A percentile compares a stretch with the other conserved stretches of the same genome.
Evolutionary conservation across 2,797 vertebrate genomes (phyloP).

Genomic region (Danionella dracula): DNA sequence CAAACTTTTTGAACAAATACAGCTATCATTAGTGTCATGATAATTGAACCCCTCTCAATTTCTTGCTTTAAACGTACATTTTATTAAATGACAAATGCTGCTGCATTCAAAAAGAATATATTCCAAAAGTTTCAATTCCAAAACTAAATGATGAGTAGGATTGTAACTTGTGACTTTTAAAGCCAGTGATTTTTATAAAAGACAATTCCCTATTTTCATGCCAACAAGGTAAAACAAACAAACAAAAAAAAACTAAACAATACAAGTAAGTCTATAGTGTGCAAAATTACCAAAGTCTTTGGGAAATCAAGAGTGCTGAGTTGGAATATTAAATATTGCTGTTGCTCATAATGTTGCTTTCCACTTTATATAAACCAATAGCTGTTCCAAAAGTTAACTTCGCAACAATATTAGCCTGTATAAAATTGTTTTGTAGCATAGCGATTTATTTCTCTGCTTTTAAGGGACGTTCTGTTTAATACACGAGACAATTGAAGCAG

Average conservation of each 20-base stretch:
- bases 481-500: background rate
- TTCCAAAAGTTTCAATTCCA: too few relatives aligned
- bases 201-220: background rate
- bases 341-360: background rate
- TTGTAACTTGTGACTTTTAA: too few relatives aligned
- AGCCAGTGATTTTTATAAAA: too few relatives aligned
- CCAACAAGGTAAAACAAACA: too few relatives aligned
- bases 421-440: background rate
- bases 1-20: constrained; percentile 10
- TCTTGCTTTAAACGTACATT: constrained; percentile 12
- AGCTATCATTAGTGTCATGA: constrained; percentile 21
- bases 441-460: constrained; percentile 2
- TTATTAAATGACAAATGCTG: too few relatives aligned
- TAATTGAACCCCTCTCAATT: constrained; percentile 30
- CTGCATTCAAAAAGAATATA: too few relatives aligned
- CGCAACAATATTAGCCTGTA: background rate
- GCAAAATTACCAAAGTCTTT: background rate
- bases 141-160: too few relatives aligned
- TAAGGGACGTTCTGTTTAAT: background rate
- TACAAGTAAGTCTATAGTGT: background rate
- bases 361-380: background rate
- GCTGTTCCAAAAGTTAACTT: background rate
- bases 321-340: background rate
- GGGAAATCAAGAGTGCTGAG: background rate
- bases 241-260: background rate